Conservation (phyloP, 2,797 vertebrate genomes). For the Aselliscus stoliczkanus region DNA sequence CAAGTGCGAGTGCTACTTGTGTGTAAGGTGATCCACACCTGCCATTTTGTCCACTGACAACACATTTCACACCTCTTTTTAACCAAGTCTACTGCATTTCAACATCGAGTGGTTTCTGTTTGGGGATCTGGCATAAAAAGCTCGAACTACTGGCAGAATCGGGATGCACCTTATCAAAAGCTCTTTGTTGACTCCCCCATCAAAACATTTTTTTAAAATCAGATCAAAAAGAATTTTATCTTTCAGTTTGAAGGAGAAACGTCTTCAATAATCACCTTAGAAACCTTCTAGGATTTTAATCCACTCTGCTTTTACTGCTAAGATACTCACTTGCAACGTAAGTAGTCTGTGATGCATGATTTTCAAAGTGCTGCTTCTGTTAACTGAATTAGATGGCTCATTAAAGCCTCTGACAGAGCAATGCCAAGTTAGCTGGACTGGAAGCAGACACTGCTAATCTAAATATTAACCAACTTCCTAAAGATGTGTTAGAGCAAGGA, state of each 20-base stretch:
- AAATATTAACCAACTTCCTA: not conserved
- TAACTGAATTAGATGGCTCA: slow-evolving; percentile 9
- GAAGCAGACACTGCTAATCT: not conserved
- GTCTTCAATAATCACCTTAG: not conserved
- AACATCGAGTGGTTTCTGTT: not conserved
- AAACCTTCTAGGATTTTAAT: not conserved
- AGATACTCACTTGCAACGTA: not conserved
- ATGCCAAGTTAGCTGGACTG: not conserved
- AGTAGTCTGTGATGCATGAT: not conserved
- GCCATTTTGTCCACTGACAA: not conserved
- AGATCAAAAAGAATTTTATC: not conserved
- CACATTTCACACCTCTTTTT: not conserved
- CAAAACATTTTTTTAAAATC: not conserved
- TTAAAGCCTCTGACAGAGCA: not conserved
- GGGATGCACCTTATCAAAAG: not conserved
- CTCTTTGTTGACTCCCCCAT: not conserved
- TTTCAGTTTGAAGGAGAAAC: not conserved
- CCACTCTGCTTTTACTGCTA: not conserved
- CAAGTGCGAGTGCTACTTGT: not conserved
- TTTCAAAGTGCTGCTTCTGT: not conserved
- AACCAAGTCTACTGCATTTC: not conserved
- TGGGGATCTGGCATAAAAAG: not conserved
- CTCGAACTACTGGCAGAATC: not conserved
- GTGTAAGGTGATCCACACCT: not conserved
- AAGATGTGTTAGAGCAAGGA: not conserved